These are phyloP conservation scores for Hycleus phaleratus DNA, from an alignment of 1,140 invertebrate genomes.

Conservation along the genomic window DNA sequence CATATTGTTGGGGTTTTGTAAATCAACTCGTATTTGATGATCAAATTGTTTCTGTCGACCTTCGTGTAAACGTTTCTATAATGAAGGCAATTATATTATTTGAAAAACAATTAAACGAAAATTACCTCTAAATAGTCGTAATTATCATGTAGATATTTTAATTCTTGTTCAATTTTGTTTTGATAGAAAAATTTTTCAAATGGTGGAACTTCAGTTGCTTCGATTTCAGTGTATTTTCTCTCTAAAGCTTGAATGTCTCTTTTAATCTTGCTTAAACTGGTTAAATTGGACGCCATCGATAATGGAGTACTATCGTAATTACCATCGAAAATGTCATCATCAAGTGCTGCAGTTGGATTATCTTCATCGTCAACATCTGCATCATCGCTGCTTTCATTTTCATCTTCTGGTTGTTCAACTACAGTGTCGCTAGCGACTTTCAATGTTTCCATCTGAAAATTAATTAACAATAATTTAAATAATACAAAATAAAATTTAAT, in stretches of 20 bases:
- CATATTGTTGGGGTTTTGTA: conserved; percentile 28
- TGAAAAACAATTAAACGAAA: no score
- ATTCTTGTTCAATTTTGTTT: no score
- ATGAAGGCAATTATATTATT: no score
- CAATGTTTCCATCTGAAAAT: no score
- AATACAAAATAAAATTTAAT: not conserved
- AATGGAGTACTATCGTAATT: not conserved
- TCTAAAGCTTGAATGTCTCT: not conserved
- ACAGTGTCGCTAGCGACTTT: not conserved
- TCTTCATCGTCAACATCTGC: conserved; percentile 7
- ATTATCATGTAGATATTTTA: no score
- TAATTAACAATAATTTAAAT: no score
- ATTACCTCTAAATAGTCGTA: no score
- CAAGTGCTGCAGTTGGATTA: not conserved
- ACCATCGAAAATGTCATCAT: conserved; percentile 9
- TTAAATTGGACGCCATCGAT: not conserved
- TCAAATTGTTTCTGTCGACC: no score
- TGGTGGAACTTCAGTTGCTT: not conserved
- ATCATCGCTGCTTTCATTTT: conserved; percentile 4
- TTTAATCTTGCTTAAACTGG: not conserved
- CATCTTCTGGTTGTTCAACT: not conserved
- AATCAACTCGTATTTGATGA: not conserved
- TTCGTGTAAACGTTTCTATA: no score
- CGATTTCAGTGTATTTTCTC: not conserved
- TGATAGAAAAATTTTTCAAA: no score